These are phyloP conservation scores for Periophthalmodon schlosseri DNA, from an alignment of 2,113 vertebrate species.

Conservation along the genomic window DNA sequence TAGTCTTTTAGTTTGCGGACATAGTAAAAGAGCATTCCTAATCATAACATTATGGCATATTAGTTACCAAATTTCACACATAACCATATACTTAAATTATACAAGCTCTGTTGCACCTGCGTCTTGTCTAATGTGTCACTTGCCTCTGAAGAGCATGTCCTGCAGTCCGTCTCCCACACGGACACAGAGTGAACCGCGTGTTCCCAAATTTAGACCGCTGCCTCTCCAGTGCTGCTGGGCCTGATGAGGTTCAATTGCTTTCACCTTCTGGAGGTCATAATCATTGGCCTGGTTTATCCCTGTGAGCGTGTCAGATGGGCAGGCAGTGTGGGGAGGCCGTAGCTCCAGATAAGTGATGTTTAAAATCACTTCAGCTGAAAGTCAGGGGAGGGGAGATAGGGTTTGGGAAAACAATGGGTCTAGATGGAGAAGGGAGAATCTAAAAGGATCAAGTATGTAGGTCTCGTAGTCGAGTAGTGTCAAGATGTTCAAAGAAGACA, in stretches of 20 bases:
- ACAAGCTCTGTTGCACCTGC: background rate
- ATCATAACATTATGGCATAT: no score
- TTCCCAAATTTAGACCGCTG: conserved; percentile 53
- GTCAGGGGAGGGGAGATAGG: background rate
- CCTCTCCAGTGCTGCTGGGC: conserved; percentile 32
- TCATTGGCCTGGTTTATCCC: conserved; percentile 12
- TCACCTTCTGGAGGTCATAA: conserved; percentile 52
- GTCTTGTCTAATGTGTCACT: background rate
- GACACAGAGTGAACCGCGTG: conserved; percentile 26
- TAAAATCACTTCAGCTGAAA: background rate
- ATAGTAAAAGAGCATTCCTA: no score
- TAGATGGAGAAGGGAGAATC: background rate
- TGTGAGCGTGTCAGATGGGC: conserved; percentile 13
- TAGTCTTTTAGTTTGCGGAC: no score
- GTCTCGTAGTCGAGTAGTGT: no score
- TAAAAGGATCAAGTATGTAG: background rate
- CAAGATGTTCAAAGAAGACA: no score
- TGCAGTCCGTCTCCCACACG: conserved; percentile 33
- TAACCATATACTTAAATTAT: no score
- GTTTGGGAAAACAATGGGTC: background rate
- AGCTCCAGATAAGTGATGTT: background rate
- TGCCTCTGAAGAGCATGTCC: conserved; percentile 41
- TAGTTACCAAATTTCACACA: no score
- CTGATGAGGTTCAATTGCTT: conserved; percentile 58
- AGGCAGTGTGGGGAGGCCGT: conserved; percentile 21